Conservation (phyloP, 2,113 vertebrate species). For the Alligator mississippiensis region DNA sequence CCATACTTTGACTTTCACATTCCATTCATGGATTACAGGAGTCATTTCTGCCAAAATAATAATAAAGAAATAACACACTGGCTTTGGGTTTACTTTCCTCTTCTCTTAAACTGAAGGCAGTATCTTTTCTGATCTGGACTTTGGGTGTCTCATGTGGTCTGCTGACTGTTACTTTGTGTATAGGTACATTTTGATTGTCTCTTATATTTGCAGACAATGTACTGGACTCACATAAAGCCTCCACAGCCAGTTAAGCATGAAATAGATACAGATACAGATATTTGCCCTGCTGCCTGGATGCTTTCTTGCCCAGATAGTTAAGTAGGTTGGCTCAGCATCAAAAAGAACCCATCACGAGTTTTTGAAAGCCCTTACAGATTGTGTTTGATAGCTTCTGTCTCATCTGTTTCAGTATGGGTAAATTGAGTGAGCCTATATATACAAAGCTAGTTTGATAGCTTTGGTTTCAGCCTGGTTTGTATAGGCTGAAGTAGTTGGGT, state of each 20-base stretch:
- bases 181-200: background rate
- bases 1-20: background rate
- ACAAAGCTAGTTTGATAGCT: background rate
- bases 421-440: background rate
- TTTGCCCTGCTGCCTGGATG: background rate
- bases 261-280: background rate
- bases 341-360: background rate
- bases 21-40: background rate
- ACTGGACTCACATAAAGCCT: background rate
- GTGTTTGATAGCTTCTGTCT: background rate
- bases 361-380: background rate
- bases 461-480: background rate
- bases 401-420: background rate
- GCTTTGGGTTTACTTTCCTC: background rate
- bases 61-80: fast-evolving
- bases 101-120: fast-evolving
- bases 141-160: too few species aligned
- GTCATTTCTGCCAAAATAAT: background rate
- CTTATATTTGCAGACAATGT: background rate
- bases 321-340: background rate
- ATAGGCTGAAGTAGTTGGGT: background rate
- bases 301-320: background rate
- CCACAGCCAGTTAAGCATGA: background rate
- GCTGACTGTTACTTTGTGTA: background rate
- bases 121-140: background rate